Conservation (phyloP, 2,797 vertebrate genomes). For the Micromesistius poutassou region DNA sequence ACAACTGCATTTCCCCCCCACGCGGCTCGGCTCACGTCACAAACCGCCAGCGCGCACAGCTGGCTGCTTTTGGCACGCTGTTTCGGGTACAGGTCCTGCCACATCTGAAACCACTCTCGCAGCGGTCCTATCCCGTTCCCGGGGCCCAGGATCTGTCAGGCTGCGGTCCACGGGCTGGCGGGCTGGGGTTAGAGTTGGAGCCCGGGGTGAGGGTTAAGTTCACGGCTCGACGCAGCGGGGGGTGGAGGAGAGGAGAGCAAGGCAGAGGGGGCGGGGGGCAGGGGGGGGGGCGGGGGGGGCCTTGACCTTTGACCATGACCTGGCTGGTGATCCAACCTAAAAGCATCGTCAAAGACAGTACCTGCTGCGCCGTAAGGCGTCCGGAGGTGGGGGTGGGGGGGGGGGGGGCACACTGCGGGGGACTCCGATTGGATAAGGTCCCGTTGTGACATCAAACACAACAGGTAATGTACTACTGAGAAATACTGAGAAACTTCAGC, state of each 20-base stretch:
- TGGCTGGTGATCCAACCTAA: not conserved
- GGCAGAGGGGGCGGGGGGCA: conserved; percentile 22
- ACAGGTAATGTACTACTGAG: no score
- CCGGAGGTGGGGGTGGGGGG: no score
- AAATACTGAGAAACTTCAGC: not conserved
- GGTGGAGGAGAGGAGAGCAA: not conserved
- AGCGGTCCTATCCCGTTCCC: conserved; percentile 59
- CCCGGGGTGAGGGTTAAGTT: conserved; percentile 56
- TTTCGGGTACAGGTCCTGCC: not conserved
- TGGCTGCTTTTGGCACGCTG: not conserved
- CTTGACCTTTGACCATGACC: conserved; percentile 47
- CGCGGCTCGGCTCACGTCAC: not conserved
- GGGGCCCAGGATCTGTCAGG: conserved; percentile 51
- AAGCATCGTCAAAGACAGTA: not conserved
- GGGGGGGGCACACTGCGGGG: no score
- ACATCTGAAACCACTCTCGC: not conserved
- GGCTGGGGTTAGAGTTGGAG: not conserved
- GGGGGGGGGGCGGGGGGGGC: conserved; percentile 38
- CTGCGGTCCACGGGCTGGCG: conserved; percentile 45
- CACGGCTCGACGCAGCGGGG: conserved; percentile 48
- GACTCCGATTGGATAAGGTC: no score
- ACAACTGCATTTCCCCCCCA: not conserved
- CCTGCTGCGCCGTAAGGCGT: no score
- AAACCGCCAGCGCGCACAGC: not conserved
- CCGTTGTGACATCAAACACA: no score